Conservation (phyloP, 2,113 vertebrate species). For the Notothenia coriiceps region DNA sequence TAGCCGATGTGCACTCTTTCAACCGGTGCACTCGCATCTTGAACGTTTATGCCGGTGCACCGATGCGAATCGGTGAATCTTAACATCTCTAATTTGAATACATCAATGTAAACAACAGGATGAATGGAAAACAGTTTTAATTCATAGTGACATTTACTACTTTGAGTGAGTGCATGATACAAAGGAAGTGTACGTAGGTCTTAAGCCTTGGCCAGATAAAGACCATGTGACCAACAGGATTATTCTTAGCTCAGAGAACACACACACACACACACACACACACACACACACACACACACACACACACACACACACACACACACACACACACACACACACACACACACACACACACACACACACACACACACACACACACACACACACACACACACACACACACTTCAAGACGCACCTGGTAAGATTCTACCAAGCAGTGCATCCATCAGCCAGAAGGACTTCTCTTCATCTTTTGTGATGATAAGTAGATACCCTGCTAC, state of each 20-base stretch:
- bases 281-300: conserved; percentile 73
- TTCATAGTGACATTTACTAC: neutral
- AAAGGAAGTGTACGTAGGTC: conserved; percentile 1
- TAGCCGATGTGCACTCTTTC: too few species aligned
- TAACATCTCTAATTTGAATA: too few species aligned
- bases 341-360: conserved; percentile 73
- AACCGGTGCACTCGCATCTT: too few species aligned
- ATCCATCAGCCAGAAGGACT: conserved; percentile 96
- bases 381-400: conserved; percentile 17
- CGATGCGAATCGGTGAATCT: too few species aligned
- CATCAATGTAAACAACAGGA: neutral
- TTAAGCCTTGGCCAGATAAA: conserved; percentile 54
- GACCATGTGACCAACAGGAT: conserved; percentile 54
- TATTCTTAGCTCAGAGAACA: conserved; percentile 51
- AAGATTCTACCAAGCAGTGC: conserved; percentile 92
- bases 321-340: conserved; percentile 1
- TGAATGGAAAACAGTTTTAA: neutral
- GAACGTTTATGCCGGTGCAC: too few species aligned
- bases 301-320: conserved; percentile 70
- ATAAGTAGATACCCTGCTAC: conserved; percentile 94
- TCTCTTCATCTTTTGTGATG: conserved; percentile 93
- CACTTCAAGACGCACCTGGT: conserved; percentile 84
- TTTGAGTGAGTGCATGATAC: neutral
- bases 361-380: conserved; percentile 70
- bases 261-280: conserved; percentile 13